Evolutionary conservation across 2,113 vertebrate species (phyloP).

Genomic region (Xenus cinereus): DNA sequence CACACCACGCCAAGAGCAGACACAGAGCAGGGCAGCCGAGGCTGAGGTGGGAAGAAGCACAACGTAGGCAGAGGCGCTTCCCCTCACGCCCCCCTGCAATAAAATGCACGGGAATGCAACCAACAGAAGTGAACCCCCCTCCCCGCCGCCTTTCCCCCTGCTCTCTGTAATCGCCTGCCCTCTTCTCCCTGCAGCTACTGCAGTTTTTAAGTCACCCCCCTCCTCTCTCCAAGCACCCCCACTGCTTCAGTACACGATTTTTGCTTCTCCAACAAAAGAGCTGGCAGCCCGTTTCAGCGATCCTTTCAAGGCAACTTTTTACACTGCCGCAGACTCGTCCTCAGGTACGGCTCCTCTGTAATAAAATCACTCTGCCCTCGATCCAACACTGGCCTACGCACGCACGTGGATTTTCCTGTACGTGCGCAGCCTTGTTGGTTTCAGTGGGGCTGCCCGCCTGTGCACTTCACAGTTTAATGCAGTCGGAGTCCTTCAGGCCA

Average conservation of each 20-base stretch:
- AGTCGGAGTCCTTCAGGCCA: neutral
- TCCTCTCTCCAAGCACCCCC: neutral
- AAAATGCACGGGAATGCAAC: neutral
- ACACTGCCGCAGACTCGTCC: neutral
- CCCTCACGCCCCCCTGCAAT: neutral
- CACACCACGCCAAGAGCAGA: neutral
- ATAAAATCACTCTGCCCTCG: neutral
- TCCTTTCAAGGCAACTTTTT: neutral
- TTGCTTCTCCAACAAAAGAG: neutral
- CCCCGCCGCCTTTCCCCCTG: neutral
- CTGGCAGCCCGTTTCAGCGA: neutral
- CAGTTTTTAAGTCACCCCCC: neutral
- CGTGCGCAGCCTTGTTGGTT: neutral
- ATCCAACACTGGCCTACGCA: neutral
- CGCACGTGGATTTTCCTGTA: neutral
- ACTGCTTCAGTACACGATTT: neutral
- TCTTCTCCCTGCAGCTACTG: neutral
- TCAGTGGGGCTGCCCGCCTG: neutral
- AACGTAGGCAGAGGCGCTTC: rapidly evolving
- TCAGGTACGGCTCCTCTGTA: neutral
- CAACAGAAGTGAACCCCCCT: neutral
- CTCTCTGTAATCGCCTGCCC: neutral
- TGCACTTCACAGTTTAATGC: neutral
- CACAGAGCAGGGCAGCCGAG: neutral
- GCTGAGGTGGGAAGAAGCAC: rapidly evolving